These are phyloP conservation scores for Masticophis lateralis DNA, from an alignment of 2,797 vertebrate species.

Conservation along the genomic window DNA sequence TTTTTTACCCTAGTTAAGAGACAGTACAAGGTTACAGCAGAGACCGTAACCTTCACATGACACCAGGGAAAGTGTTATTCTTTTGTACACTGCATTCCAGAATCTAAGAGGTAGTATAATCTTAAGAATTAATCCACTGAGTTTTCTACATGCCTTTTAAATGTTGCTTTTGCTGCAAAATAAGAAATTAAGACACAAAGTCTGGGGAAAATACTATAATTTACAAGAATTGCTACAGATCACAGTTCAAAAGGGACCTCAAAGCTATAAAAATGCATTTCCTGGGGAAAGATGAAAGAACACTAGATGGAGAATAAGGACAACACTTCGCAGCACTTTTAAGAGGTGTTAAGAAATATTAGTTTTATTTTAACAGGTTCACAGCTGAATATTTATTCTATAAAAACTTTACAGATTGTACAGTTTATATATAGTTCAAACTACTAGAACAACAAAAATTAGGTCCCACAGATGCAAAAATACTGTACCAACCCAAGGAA, in stretches of 20 bases:
- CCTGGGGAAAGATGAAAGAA: slow-evolving; percentile 31
- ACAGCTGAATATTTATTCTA: slow-evolving; percentile 86
- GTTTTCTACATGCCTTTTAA: not conserved
- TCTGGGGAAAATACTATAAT: not conserved
- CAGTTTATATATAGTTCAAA: slow-evolving; percentile 83
- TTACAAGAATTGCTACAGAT: not conserved
- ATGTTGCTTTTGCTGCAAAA: not conserved
- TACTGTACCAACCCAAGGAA: slow-evolving; percentile 81
- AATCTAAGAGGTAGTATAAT: not conserved
- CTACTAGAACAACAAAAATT: slow-evolving; percentile 82
- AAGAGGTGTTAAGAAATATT: slow-evolving; percentile 83
- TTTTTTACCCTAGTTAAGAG: not conserved
- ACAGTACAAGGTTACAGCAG: not conserved
- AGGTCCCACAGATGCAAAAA: slow-evolving; percentile 86
- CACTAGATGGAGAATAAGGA: slow-evolving; percentile 6
- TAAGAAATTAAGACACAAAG: not conserved
- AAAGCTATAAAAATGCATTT: slow-evolving; percentile 11
- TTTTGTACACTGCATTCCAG: not conserved
- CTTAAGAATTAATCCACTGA: not conserved
- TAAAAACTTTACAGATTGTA: slow-evolving; percentile 89
- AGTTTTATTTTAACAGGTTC: slow-evolving; percentile 87
- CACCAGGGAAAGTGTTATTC: not conserved
- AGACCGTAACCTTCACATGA: not conserved
- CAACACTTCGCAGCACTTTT: slow-evolving; percentile 39
- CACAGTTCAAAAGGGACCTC: not conserved